A percentile compares a stretch with the other conserved stretches of the same genome.
Conservation (phyloP, 2,797 vertebrate species). For the Apogon hyalosoma region DNA sequence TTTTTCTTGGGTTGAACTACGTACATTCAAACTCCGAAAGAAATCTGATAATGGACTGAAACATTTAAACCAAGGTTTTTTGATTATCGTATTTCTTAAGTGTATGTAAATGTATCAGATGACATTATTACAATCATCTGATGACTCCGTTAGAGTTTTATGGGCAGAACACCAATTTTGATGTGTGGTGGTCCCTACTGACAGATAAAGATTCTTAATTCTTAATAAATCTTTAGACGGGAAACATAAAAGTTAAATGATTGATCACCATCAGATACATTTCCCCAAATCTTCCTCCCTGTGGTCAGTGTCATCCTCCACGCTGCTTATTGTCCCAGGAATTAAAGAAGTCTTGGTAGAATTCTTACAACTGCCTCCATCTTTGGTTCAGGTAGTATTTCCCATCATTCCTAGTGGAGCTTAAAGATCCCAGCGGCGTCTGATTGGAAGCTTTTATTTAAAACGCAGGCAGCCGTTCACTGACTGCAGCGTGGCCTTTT, state of each 20-base stretch:
- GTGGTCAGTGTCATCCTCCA: background rate
- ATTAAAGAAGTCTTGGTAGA: background rate
- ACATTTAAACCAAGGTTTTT: too few relatives aligned
- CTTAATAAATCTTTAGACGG: too few relatives aligned
- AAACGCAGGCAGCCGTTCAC: slow-evolving; percentile 3
- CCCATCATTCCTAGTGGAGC: background rate
- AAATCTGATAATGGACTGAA: too few relatives aligned
- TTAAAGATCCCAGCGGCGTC: background rate
- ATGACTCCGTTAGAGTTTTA: too few relatives aligned
- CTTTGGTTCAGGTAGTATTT: background rate
- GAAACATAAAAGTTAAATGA: background rate
- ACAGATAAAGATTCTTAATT: too few relatives aligned
- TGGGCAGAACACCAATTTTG: too few relatives aligned
- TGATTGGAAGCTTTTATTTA: background rate
- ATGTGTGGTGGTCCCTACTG: too few relatives aligned
- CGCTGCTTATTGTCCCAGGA: background rate
- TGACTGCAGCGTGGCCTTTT: slow-evolving; percentile 29
- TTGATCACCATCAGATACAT: background rate
- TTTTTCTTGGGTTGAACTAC: too few relatives aligned
- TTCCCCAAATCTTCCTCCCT: background rate
- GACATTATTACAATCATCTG: too few relatives aligned
- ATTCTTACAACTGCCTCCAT: background rate
- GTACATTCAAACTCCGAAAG: too few relatives aligned
- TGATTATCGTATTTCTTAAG: too few relatives aligned
- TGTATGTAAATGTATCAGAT: too few relatives aligned